phyloP scores from a whole-genome alignment of 2,797 vertebrate species.

The Rhinella marina region DNA sequence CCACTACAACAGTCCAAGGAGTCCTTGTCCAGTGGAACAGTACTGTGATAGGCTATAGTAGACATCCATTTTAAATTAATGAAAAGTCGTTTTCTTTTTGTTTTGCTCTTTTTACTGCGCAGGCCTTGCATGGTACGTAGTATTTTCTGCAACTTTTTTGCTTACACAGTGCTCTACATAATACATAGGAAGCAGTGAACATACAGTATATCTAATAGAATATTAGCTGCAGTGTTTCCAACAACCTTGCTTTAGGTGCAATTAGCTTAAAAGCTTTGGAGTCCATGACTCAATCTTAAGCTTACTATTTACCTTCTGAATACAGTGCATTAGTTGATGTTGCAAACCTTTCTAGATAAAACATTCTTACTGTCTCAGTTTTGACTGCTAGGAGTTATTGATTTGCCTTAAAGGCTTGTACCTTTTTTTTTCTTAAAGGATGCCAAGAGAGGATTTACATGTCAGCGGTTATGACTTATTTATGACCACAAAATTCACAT shows the following conservation, averaged over 20 bases:
- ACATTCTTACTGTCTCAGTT: conserved; percentile 48
- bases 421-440: conserved; percentile 14
- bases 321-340: conserved; percentile 48
- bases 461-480: conserved; percentile 44
- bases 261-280: conserved; percentile 51
- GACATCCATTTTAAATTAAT: too few relatives aligned
- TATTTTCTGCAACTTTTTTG: background rate
- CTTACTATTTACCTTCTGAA: conserved; percentile 14
- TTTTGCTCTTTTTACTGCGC: background rate
- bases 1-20: too few relatives aligned
- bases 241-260: conserved; percentile 4
- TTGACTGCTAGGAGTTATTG: conserved; percentile 56
- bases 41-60: too few relatives aligned
- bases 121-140: background rate
- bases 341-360: conserved; percentile 35
- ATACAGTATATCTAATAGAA: conserved; percentile 3
- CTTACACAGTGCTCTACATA: background rate
- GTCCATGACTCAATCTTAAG: conserved; percentile 36
- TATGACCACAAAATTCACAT: conserved; percentile 18
- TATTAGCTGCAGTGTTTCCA: conserved; percentile 40
- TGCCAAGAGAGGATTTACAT: conserved; percentile 37
- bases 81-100: too few relatives aligned
- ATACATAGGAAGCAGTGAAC: conserved; percentile 8
- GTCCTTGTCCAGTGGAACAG: too few relatives aligned
- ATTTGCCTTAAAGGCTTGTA: conserved; percentile 52